Percentiles rank a stretch among this genome's conserved stretches.
Conservation (phyloP, 2,888 invertebrate species). For the Meloe dianella region DNA sequence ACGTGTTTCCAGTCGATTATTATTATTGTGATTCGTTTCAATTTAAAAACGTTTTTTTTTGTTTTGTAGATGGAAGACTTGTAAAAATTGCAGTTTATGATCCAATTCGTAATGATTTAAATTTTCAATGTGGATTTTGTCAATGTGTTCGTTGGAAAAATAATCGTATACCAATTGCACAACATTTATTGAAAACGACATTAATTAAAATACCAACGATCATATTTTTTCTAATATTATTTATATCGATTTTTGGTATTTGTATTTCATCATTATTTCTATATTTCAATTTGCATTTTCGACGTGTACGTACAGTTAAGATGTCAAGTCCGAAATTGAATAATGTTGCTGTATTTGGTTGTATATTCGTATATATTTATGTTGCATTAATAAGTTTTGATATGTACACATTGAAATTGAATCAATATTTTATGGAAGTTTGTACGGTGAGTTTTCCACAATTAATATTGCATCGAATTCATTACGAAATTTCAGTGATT, state of each 20-base stretch:
- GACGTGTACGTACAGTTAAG: conserved; percentile 86
- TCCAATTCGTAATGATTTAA: conserved; percentile 66
- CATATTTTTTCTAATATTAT: conserved; percentile 76
- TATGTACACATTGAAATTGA: conserved; percentile 75
- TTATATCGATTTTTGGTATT: conserved; percentile 77
- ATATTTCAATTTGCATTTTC: conserved; percentile 82
- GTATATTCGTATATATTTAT: conserved; percentile 87
- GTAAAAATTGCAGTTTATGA: conserved; percentile 76
- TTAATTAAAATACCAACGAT: conserved; percentile 79
- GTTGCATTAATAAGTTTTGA: conserved; percentile 87
- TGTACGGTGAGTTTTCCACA: conserved; percentile 82
- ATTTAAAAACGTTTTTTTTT: conserved; percentile 26
- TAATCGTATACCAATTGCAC: conserved; percentile 80
- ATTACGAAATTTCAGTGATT: no score
- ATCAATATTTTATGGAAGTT: conserved; percentile 75
- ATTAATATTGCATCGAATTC: no score
- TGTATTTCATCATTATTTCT: conserved; percentile 76
- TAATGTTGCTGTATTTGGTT: conserved; percentile 90
- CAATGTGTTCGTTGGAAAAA: conserved; percentile 73
- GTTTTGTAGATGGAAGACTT: conserved; percentile 68
- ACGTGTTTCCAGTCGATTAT: no score
- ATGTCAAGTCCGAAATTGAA: conserved; percentile 90
- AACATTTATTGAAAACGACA: conserved; percentile 74
- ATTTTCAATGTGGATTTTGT: conserved; percentile 76
- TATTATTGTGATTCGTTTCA: background rate